Conservation (phyloP, 1,140 invertebrate species). For the Aethina tumida region DNA sequence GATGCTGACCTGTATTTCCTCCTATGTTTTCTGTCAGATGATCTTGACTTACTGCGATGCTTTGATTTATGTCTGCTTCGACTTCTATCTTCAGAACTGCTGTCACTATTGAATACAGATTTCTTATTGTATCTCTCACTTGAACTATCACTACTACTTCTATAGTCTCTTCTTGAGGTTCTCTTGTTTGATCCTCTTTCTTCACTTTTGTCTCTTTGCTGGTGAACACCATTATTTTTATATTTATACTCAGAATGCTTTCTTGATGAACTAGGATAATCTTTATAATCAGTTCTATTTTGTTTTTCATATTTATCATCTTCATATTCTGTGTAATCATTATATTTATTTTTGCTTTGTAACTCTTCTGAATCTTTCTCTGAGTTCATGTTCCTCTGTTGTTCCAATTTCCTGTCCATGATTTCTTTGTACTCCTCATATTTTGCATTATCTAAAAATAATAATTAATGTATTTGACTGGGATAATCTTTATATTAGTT, state of each 20-base stretch:
- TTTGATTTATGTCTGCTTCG: constrained; percentile 8
- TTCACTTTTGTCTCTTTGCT: constrained; percentile 3
- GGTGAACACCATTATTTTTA: constrained; percentile 1
- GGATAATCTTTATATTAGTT: constrained; percentile 1
- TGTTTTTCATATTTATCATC: constrained; percentile 2
- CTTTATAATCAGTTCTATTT: not conserved
- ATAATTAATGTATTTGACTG: constrained; percentile 5
- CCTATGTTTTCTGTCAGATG: not conserved
- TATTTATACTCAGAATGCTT: not conserved
- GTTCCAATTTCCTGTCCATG: constrained; percentile 19
- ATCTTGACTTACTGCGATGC: not conserved
- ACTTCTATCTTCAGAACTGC: constrained; percentile 5
- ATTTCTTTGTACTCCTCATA: constrained; percentile 56
- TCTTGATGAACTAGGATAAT: constrained; percentile 2
- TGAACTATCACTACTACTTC: not conserved
- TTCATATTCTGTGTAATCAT: not conserved
- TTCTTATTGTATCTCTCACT: constrained; percentile 7
- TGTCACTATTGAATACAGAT: too few species aligned
- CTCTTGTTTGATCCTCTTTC: not conserved
- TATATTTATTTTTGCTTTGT: not conserved
- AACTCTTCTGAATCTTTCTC: not conserved
- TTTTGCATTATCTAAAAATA: constrained; percentile 52
- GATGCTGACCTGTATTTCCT: not conserved
- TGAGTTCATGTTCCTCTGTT: constrained; percentile 3
- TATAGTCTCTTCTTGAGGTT: constrained; percentile 3